These are phyloP conservation scores for Drosophila paucipuncta DNA, from an alignment of 2,888 invertebrate species.

Conservation along the genomic window DNA sequence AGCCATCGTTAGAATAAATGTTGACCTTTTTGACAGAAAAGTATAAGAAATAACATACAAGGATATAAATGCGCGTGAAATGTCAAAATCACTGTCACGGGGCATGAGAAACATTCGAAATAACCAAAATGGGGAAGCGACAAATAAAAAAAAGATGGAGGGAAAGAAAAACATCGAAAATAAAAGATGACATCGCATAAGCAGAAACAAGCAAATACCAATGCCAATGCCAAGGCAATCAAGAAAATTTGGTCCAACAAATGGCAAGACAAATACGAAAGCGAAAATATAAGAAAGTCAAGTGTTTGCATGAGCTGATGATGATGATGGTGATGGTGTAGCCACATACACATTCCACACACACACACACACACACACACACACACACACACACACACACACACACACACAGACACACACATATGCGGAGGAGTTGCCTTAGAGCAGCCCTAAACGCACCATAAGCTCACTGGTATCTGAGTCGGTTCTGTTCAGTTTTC, in stretches of 20 bases:
- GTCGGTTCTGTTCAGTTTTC: conserved; percentile 25
- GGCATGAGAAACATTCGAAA: conserved; percentile 6
- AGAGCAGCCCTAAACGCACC: conserved; percentile 30
- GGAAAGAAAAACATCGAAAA: conserved; percentile 34
- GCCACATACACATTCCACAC: conserved; percentile 31
- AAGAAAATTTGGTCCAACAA: conserved; percentile 71
- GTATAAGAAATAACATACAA: conserved; percentile 37
- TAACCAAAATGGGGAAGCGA: conserved; percentile 4
- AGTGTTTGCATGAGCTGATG: conserved; percentile 62
- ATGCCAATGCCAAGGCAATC: conserved; percentile 69
- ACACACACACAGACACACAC: background rate
- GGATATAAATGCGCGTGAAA: conserved; percentile 76
- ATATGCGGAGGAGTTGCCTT: background rate
- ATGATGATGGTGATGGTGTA: conserved; percentile 29
- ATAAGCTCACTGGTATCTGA: conserved; percentile 34
- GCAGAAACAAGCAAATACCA: conserved; percentile 53
- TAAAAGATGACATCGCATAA: conserved; percentile 68
- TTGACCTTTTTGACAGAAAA: conserved; percentile 66
- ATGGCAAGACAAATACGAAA: conserved; percentile 74
- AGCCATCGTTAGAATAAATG: conserved; percentile 41
- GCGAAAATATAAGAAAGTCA: conserved; percentile 42
- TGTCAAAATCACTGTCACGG: conserved; percentile 74
- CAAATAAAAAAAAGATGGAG: conserved; percentile 13
- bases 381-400: background rate
- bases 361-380: background rate